Evolutionary conservation across 2,797 vertebrate species (phyloP).

Genomic region (Intellagama lesueurii): DNA sequence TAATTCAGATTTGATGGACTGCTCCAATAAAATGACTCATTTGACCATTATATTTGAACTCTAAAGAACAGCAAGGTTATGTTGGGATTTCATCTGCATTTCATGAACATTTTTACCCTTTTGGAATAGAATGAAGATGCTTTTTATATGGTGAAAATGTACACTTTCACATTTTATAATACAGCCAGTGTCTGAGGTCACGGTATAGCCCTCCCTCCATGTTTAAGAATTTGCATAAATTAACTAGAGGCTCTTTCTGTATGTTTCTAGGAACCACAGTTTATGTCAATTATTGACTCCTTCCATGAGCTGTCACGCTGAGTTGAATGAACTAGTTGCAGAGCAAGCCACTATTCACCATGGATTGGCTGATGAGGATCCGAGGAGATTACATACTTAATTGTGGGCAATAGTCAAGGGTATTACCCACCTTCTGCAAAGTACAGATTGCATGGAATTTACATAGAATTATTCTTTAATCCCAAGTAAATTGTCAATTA

Average conservation of each 20-base stretch:
- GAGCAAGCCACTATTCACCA: slow-evolving; percentile 16
- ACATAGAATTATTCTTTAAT: slow-evolving; percentile 76
- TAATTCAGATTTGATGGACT: slow-evolving; percentile 24
- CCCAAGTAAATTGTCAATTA: slow-evolving; percentile 76
- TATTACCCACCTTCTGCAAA: slow-evolving; percentile 64
- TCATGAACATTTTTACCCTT: too few relatives aligned
- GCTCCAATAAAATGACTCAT: slow-evolving; percentile 21
- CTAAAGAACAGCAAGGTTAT: neutral
- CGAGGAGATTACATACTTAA: slow-evolving; percentile 41
- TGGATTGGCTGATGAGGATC: slow-evolving; percentile 43
- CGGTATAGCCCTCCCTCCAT: slow-evolving; percentile 15
- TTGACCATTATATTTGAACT: neutral
- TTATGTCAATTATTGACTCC: slow-evolving; percentile 22
- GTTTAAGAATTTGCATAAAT: slow-evolving; percentile 56
- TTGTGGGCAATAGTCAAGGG: slow-evolving; percentile 38
- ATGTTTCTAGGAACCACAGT: slow-evolving; percentile 44
- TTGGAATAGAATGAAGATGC: slow-evolving; percentile 4
- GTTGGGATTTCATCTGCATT: neutral
- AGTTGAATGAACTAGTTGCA: slow-evolving; percentile 45
- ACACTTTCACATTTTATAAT: slow-evolving; percentile 28
- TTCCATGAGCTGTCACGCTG: slow-evolving; percentile 9
- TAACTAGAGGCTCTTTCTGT: slow-evolving; percentile 34
- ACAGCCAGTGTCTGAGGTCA: slow-evolving; percentile 14
- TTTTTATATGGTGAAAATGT: slow-evolving; percentile 33
- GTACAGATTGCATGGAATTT: slow-evolving; percentile 70